A percentile compares a stretch with the other conserved stretches of the same genome.
These are phyloP conservation scores for Agrilus biguttatus DNA, from an alignment of 2,888 invertebrate genomes.

Conservation along the genomic window DNA sequence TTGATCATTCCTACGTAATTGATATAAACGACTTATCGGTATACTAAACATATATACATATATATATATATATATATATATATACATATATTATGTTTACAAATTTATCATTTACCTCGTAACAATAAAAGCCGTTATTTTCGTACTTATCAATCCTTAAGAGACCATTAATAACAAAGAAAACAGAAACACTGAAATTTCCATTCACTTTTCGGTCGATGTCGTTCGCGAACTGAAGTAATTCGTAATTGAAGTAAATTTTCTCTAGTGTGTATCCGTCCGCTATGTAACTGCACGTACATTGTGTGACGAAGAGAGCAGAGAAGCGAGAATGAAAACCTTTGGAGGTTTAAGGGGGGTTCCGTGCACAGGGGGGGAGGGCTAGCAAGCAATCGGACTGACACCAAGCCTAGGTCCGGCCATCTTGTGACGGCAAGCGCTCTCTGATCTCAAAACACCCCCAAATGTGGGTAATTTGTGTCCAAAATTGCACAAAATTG, in stretches of 20 bases:
- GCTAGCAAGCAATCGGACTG: slow-evolving; percentile 28
- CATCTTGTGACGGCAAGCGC: slow-evolving; percentile 33
- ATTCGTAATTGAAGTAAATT: slow-evolving; percentile 30
- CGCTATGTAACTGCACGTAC: slow-evolving; percentile 29
- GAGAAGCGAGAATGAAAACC: slow-evolving; percentile 34
- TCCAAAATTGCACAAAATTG: slow-evolving; percentile 18
- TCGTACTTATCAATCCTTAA: no score
- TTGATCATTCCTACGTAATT: slow-evolving; percentile 12
- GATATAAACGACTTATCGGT: no score
- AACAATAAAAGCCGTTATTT: no score
- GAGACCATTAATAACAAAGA: background rate
- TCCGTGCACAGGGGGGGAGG: slow-evolving; percentile 30
- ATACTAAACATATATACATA: no score
- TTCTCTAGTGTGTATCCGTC: slow-evolving; percentile 31
- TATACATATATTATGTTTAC: no score
- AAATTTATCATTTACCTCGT: no score
- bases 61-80: no score
- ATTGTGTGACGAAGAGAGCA: slow-evolving; percentile 26
- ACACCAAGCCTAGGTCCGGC: slow-evolving; percentile 35
- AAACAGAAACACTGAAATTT: slow-evolving; percentile 3
- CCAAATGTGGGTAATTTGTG: slow-evolving; percentile 20
- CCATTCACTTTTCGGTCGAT: slow-evolving; percentile 7
- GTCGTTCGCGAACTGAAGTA: slow-evolving; percentile 16
- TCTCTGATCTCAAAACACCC: slow-evolving; percentile 27
- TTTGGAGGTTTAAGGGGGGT: slow-evolving; percentile 32